These are phyloP conservation scores for Apodemus sylvaticus DNA, from an alignment of 2,113 vertebrate species.

Conservation along the genomic window DNA sequence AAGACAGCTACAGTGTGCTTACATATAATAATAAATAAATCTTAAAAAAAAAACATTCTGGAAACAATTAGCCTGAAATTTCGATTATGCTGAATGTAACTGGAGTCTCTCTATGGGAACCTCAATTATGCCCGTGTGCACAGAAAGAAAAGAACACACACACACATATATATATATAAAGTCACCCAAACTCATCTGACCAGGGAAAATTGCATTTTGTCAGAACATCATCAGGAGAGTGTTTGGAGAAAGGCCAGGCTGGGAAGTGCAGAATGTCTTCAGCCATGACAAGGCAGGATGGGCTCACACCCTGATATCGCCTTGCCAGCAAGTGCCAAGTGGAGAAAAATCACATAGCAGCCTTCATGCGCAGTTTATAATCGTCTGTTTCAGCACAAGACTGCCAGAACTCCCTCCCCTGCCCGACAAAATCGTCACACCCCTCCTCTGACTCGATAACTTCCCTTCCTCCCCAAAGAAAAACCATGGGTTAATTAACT, in stretches of 20 bases:
- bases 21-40: no score
- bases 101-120: neutral
- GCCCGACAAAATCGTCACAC: neutral
- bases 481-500: neutral
- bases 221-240: neutral
- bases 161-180: no score
- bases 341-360: neutral
- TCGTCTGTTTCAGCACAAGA: neutral
- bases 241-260: neutral
- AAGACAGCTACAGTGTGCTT: no score
- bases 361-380: neutral
- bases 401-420: neutral
- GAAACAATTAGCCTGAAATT: conserved; percentile 41
- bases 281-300: neutral
- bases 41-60: neutral
- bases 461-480: neutral
- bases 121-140: neutral
- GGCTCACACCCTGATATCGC: neutral
- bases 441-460: neutral
- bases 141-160: neutral
- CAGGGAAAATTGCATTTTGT: neutral
- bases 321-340: neutral
- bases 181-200: neutral
- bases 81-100: neutral
- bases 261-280: neutral